Evolutionary conservation across 2,888 invertebrate genomes (phyloP).

Genomic region (Taphrorychus bicolor): DNA sequence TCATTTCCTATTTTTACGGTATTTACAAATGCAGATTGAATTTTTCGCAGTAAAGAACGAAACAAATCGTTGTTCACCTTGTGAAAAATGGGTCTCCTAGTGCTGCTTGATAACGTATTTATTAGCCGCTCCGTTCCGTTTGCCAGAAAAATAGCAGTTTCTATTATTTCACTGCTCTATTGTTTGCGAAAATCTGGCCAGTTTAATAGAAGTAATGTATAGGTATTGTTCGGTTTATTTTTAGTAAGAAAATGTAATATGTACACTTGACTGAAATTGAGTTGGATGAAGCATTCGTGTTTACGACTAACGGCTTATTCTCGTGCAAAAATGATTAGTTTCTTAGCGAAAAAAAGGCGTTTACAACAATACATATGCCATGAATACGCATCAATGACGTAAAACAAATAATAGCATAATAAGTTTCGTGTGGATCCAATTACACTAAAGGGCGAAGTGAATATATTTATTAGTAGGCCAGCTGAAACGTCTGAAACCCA

Average conservation of each 20-base stretch:
- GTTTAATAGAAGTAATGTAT: neutral
- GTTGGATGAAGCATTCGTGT: neutral
- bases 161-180: neutral
- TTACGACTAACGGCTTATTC: neutral
- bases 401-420: too few relatives aligned
- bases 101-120: constrained; percentile 5
- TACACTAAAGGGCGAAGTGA: too few relatives aligned
- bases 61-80: constrained; percentile 12
- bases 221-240: neutral
- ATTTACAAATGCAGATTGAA: constrained; percentile 7
- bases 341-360: too few relatives aligned
- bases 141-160: neutral
- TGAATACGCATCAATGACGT: too few relatives aligned
- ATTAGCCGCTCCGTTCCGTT: neutral
- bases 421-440: too few relatives aligned
- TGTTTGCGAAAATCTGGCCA: neutral
- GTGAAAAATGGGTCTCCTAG: constrained; percentile 7
- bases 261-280: neutral
- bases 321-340: too few relatives aligned
- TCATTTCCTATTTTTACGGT: too few relatives aligned
- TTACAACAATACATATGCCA: too few relatives aligned
- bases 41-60: constrained; percentile 13
- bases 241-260: neutral
- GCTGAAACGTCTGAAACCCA: neutral
- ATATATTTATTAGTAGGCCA: neutral